Conservation (phyloP, 2,888 invertebrate genomes). For the Spicauda simplicius region DNA sequence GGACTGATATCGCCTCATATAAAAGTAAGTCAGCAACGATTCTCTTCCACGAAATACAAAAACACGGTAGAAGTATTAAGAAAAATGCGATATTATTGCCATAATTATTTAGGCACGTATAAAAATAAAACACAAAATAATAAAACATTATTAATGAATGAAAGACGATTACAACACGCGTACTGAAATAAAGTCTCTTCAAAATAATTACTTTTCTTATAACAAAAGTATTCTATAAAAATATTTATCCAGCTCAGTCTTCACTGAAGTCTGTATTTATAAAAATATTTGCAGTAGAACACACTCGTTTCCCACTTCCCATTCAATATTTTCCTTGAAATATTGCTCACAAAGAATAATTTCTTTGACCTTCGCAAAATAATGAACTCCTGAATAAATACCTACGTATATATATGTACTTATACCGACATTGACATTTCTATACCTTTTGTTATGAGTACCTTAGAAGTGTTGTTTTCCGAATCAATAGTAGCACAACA, state of each 20-base stretch:
- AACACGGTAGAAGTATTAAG: too few relatives aligned
- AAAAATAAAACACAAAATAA: too few relatives aligned
- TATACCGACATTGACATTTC: slow-evolving; percentile 15
- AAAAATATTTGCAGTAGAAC: neutral
- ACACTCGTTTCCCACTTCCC: neutral
- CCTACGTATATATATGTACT: neutral
- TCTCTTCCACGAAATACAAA: too few relatives aligned
- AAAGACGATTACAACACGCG: too few relatives aligned
- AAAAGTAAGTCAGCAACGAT: too few relatives aligned
- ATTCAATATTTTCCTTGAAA: neutral
- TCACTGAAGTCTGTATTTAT: neutral
- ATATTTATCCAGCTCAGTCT: neutral
- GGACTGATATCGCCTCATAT: too few relatives aligned
- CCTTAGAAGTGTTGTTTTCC: slow-evolving; percentile 32
- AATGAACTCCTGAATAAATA: slow-evolving; percentile 14
- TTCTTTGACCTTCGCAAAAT: slow-evolving; percentile 14
- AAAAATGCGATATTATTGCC: too few relatives aligned
- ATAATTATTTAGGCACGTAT: too few relatives aligned
- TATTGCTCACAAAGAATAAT: slow-evolving; percentile 18
- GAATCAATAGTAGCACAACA: slow-evolving; percentile 35
- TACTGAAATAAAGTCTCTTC: too few relatives aligned
- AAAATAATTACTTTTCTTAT: too few relatives aligned
- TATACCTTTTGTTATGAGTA: slow-evolving; percentile 30
- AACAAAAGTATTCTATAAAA: neutral
- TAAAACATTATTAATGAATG: too few relatives aligned